Evolutionary conservation across 2,113 vertebrate species (phyloP), one percentile per base, ranked within the genome.

Genomic region (Sisor rabdophorus): DNA sequence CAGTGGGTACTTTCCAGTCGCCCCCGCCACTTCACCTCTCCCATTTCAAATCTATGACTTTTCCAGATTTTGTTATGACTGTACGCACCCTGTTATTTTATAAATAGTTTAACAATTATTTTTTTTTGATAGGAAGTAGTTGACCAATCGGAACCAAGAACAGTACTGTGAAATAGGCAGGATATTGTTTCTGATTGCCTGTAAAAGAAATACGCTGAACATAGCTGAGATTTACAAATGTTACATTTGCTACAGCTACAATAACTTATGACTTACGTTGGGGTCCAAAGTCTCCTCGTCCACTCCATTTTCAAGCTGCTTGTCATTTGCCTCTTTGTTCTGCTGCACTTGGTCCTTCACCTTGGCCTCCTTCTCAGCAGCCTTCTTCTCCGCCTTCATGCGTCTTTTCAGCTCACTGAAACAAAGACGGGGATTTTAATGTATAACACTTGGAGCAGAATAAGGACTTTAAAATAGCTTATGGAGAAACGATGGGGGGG

Each of bases 201-300:
- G n/a, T n/a, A n/a, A n/a, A n/a, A n/a, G n/a, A n/a, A n/a, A n/a
- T n/a, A n/a, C n/a, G n/a, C n/a, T n/a, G n/a, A n/a, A n/a, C n/a
- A n/a, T n/a, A n/a, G n/a, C n/a, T n/a, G n/a, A 28, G 6, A 28
- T 13, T 7, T 17, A 13, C 15, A 16, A 8, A 0, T 15, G 22
- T 13, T 26, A 12, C 12, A 58, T 58, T 58, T 19, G 11, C 55
- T 26, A 13, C 55, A 58, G 3, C 55, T 15, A 1, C 40, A 16
- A 28, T 22, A 5, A 50, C 2, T 53, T 20, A 70, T 53, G 20
- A 40, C 95, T 95, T 84, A 98, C 97, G 79, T 95, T 99, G 77
- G 97, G 96, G 84, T 99, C 97, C 73, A 98, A 87, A 0, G 73
- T 92, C 85, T 99, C 97, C 73, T 99, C 97, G 79, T 98, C 96